Evolutionary conservation across 1,140 invertebrate genomes (phyloP), one percentile per base, ranked within the genome.

Genomic region (Heliconius melpomene): DNA sequence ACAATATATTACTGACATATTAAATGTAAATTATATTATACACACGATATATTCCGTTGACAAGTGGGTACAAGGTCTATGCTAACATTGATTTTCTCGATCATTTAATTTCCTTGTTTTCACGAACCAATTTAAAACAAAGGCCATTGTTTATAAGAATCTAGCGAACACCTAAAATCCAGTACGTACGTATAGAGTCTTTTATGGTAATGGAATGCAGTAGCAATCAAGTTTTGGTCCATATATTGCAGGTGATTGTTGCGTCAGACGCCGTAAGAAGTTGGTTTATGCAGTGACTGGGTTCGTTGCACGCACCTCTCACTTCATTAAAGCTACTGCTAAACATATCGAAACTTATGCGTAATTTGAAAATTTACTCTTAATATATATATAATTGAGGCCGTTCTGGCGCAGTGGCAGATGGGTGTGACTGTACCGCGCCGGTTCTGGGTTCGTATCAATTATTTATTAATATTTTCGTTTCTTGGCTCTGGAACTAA

Each of bases 221-320:
- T 85, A 86, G 85, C 85, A 84, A 87, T 88, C 85, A 81, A 87
- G 86, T 90, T 89, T 87, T 88, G 86, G 88, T 89, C 88, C 86
- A 87, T 86, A 88, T 87, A 88, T 81, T 85, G 84, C 87, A 90
- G 87, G 86, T 89, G 88, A 82, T 70, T 83, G 84, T 91, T 92
- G 89, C 89, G 88, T 89, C 89, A 91, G 84, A 82, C 82, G 81
- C 81, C 79, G 85, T 88, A 88, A 87, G 82, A 83, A 52, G 81
- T 82, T 78, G 81, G 76, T 79, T 80, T 77, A 79, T 81, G 81
- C 76, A 77, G 74, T 57, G 74, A 78, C 79, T 80, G 78, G 26
- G 79, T 81, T 80, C 79, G 77, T 81, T 81, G 81, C 76, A 82
- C 79, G 82, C 83, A 83, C 88, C 89, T 88, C 86, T 87, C 86